Evolutionary conservation across 2,888 invertebrate species (phyloP), one percentile per base, ranked within the genome.

Genomic region (Meteorus cinctellus): DNA sequence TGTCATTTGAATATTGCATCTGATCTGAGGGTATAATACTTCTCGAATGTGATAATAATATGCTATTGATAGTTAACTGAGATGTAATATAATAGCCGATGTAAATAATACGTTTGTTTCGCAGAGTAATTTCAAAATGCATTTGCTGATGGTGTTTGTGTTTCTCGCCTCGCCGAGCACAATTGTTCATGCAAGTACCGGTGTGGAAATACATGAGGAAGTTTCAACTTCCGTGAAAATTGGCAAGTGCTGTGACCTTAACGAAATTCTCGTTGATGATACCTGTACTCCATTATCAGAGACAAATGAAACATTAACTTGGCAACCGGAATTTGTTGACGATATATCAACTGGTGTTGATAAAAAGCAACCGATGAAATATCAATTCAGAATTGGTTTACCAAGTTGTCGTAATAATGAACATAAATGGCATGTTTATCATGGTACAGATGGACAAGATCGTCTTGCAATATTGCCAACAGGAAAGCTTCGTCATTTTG

Each of bases 201-300:
- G 31, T 29, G 69, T 66, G 36, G 76, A 65, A 34, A 65, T 66
- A 27, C 78, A 83, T 29, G 80, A 74, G 36, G 12, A 69, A 14
- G n/a, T 67, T 6, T n/a, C 66, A 1, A 79, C 78, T 55, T 88
- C 90, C 27, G 90, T 94, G 34, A 91, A 91, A 83, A 92, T 96
- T 80, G 95, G 94, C 86, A 96, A 96, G 91, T 96, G 96, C 86
- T 96, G 96, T 89, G 94, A 94, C 86, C 89, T 90, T 71, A 91
- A 93, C 83, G 94, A 96, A 88, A 90, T 96, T 74, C 92, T 94
- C 87, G 91, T 95, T 59, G 94, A 94, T 85, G 91, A 91, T 74
- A 90, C 91, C 78, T 96, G 96, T 87, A 92, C 92, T 84, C 90
- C 92, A 85, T 91, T 93, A 63, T 91, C 92, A 84, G 90, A 92